A percentile compares a stretch with the other conserved stretches of the same genome.
Evolutionary conservation across 2,888 invertebrate genomes (phyloP).

Genomic region (Latheticus oryzae): DNA sequence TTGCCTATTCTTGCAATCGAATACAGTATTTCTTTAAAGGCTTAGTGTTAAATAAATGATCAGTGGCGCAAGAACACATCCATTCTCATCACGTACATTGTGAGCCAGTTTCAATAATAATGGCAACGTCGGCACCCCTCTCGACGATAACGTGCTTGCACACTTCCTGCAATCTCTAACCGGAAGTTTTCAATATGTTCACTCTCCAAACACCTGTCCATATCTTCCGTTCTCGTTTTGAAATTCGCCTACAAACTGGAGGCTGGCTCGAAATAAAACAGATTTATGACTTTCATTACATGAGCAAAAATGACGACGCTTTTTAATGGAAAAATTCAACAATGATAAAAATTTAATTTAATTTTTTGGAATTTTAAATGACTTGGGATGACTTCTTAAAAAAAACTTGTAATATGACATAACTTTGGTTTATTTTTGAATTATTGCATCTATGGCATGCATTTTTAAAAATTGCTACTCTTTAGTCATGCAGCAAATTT

Average conservation of each 20-base stretch:
- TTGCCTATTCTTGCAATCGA: conserved; percentile 2
- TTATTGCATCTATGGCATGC: too few relatives aligned
- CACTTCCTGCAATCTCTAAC: conserved; percentile 43
- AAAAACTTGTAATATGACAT: too few relatives aligned
- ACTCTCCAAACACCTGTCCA: conserved; percentile 35
- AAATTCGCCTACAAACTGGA: conserved; percentile 15
- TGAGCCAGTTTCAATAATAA: conserved; percentile 34
- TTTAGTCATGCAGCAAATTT: too few relatives aligned
- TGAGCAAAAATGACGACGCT: not conserved
- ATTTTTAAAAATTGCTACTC: too few relatives aligned
- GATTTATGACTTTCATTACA: conserved; percentile 23
- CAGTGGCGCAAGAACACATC: conserved; percentile 26
- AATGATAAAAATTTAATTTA: too few relatives aligned
- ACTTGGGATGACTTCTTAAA: too few relatives aligned
- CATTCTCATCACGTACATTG: conserved; percentile 31
- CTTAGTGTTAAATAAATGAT: conserved; percentile 24
- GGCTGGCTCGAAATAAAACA: conserved; percentile 19
- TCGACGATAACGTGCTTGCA: conserved; percentile 38
- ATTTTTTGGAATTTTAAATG: too few relatives aligned
- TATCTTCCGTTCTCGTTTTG: conserved; percentile 34
- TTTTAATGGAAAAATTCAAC: too few relatives aligned
- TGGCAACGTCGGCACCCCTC: conserved; percentile 34
- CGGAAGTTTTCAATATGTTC: conserved; percentile 44
- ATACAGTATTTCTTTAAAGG: not conserved
- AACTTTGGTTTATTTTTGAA: too few relatives aligned